These are phyloP conservation scores for Bombyx huttoni DNA, from an alignment of 2,888 invertebrate species.

Conservation along the genomic window DNA sequence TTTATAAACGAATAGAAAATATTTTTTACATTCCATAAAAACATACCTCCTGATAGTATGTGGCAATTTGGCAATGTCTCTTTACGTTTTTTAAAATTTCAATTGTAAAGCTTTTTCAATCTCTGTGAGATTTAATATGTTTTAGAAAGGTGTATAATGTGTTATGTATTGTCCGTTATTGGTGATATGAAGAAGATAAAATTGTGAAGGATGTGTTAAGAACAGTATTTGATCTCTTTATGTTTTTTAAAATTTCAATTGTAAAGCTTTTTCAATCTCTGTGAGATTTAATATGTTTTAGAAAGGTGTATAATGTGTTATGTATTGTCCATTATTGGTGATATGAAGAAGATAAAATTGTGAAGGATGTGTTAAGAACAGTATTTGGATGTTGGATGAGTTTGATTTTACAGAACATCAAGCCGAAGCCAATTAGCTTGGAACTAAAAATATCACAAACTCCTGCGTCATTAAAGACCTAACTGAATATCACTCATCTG, in stretches of 20 bases:
- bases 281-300: slow-evolving; percentile 1
- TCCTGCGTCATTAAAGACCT: slow-evolving; percentile 43
- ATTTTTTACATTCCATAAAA: slow-evolving; percentile 50
- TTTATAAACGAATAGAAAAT: slow-evolving; percentile 58
- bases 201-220: too few relatives aligned
- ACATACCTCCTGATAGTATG: slow-evolving; percentile 31
- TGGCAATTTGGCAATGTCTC: slow-evolving; percentile 41
- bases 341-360: neutral
- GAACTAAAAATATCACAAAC: slow-evolving; percentile 49
- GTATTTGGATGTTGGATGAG: slow-evolving; percentile 14
- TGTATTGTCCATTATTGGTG: slow-evolving; percentile 3
- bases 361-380: neutral
- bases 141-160: neutral
- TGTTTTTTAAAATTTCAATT: slow-evolving; percentile 1
- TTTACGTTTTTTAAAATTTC: slow-evolving; percentile 9
- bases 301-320: neutral
- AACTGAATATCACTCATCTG: slow-evolving; percentile 27
- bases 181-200: too few relatives aligned
- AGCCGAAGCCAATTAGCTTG: slow-evolving; percentile 37
- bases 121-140: slow-evolving; percentile 2
- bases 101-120: slow-evolving; percentile 2
- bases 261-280: slow-evolving; percentile 3
- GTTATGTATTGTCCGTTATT: slow-evolving; percentile 3
- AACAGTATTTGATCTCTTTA: too few relatives aligned
- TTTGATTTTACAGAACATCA: slow-evolving; percentile 25